Conservation (phyloP, 2,113 vertebrate species). For the Tauraco erythrolophus region DNA sequence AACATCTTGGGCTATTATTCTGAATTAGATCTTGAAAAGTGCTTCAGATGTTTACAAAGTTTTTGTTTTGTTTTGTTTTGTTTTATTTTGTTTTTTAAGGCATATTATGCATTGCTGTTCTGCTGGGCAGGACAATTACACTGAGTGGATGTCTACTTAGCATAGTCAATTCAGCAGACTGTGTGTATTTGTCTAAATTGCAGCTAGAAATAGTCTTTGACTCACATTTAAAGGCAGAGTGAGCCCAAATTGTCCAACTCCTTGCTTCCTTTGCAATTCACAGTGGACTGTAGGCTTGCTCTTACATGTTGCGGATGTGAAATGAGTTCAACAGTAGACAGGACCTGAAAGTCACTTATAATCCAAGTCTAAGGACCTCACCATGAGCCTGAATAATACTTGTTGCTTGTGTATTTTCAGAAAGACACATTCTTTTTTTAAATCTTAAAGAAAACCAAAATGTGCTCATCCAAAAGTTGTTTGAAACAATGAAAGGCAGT, state of each 20-base stretch:
- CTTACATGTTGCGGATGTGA: not conserved
- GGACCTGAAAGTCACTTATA: not conserved
- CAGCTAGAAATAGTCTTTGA: not conserved
- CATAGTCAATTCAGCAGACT: not conserved
- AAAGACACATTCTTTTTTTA: not conserved
- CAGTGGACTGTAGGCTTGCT: not conserved
- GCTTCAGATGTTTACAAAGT: not conserved
- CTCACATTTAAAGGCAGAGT: not conserved
- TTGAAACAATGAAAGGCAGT: not conserved
- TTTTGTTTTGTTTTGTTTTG: not conserved
- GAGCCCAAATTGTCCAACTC: not conserved
- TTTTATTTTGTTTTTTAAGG: not conserved
- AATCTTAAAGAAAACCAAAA: constrained; percentile 2
- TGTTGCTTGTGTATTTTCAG: not conserved
- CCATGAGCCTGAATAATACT: not conserved
- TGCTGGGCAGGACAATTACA: not conserved
- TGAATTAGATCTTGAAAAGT: not conserved
- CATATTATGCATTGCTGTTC: not conserved
- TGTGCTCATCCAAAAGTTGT: not conserved
- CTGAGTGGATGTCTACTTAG: not conserved
- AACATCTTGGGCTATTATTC: not conserved
- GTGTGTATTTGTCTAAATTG: not conserved
- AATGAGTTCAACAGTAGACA: not conserved
- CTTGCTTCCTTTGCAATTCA: not conserved
- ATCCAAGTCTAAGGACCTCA: not conserved